Evolutionary conservation across 30 jellyfish, hydroid and myxozoan genomes (phyloP).

Genomic region (Phacellophora camtschatica): DNA sequence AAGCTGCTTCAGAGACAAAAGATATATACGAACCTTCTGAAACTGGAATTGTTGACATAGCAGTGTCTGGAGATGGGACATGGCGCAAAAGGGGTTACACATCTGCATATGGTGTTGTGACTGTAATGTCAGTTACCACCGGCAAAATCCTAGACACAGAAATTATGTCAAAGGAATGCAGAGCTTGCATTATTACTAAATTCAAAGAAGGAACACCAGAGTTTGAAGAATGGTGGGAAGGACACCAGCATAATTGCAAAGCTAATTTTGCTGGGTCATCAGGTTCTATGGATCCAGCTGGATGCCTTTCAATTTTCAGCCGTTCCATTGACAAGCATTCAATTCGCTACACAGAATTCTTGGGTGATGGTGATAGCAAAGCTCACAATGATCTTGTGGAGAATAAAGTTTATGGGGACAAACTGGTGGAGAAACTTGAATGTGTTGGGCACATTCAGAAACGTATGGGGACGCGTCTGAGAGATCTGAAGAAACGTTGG

Average conservation of each 20-base stretch:
- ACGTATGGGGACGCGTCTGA: not conserved
- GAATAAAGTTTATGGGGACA: not conserved
- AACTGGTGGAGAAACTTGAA: not conserved
- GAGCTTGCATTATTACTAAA: not conserved
- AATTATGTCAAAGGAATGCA: conserved; percentile 2
- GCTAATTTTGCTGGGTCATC: not conserved
- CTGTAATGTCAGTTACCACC: not conserved
- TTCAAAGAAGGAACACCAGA: not conserved
- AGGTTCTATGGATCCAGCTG: too few species aligned
- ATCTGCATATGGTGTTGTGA: not conserved
- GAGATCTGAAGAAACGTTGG: not conserved
- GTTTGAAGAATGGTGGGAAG: conserved; percentile 1
- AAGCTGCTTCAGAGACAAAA: conserved; percentile 6
- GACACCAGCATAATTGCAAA: not conserved
- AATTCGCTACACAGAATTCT: not conserved
- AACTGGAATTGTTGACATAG: not conserved
- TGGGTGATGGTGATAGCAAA: conserved; percentile 16
- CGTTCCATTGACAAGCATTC: not conserved
- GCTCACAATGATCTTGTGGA: not conserved
- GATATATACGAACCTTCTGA: not conserved
- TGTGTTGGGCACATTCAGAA: not conserved
- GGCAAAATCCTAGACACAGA: not conserved
- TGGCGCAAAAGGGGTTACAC: not conserved
- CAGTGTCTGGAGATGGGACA: conserved; percentile 1
- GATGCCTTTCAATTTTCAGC: not conserved